Evolutionary conservation across 2,797 vertebrate genomes (phyloP), one percentile per base, ranked within the genome.

Genomic region (Orientallactaga sibirica): DNA sequence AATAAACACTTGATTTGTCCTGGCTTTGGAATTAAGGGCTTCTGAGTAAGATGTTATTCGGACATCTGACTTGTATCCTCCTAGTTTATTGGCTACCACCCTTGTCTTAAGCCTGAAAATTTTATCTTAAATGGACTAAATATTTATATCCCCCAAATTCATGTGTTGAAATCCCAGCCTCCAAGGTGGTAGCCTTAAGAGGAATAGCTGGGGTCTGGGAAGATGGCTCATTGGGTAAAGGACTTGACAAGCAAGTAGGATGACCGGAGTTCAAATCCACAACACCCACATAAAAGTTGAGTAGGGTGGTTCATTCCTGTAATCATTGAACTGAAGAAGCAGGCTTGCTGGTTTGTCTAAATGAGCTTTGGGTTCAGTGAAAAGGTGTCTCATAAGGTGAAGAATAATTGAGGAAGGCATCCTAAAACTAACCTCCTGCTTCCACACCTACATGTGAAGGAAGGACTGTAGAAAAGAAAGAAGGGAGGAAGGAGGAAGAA

Each of bases 11-110:
- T 78, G 52, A 22, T 9, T 66, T 68, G n/a, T 86, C 6, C 55
- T 81, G 87, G 29, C 75, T 48, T 76, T 16, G 62, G 70, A 79
- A 91, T 48, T 62, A n/a, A 91, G 48, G 85, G 58, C 24, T 43
- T 86, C 18, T 43, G 33, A 79, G 80, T 86, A 70, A 61, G 5
- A 80, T 27, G 19, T 62, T 61, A 76, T 24, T 61, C 43, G 52
- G 41, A 76, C 15, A 33, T 93, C 24, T 73, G 87, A 61, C 55
- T 22, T 37, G 12, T 12, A 37, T 79, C 15, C 1, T 55, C 15
- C 18, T 19, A 19, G 81, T 58, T 48, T 14, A 62, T 4, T 33
- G 22, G 10, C 25, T 83, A 11, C 74, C 61, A 64, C 67, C 73
- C 52, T 93, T 24, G 33, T 64, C 27, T 11, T 16, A 3, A 0